These are phyloP conservation scores for Siniperca knerii DNA, from an alignment of 2,113 vertebrate species.

Conservation along the genomic window DNA sequence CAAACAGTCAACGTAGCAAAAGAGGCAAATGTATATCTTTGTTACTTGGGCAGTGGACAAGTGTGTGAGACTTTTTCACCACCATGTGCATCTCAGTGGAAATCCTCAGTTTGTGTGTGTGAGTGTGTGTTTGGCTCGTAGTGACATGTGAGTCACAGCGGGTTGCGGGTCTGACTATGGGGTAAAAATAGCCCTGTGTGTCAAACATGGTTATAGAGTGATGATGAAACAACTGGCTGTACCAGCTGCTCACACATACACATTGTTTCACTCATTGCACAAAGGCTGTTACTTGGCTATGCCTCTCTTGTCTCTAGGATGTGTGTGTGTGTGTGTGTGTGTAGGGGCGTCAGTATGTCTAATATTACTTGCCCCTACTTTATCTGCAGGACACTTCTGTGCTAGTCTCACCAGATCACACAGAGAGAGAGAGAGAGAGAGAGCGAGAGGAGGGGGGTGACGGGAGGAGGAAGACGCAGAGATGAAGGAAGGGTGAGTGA, in stretches of 20 bases:
- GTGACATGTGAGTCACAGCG: constrained; percentile 60
- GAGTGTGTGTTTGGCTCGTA: constrained; percentile 30
- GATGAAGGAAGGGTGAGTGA: constrained; percentile 50
- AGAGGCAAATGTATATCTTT: constrained; percentile 27
- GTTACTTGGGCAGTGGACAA: constrained; percentile 4
- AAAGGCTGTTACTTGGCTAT: neutral
- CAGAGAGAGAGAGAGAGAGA: neutral
- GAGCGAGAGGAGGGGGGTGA: neutral
- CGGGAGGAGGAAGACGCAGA: constrained; percentile 25
- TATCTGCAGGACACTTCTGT: constrained; percentile 63
- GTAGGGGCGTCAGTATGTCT: constrained; percentile 56
- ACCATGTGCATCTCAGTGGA: constrained; percentile 42
- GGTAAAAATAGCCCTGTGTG: constrained; percentile 71
- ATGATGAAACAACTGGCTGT: constrained; percentile 64
- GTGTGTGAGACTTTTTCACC: constrained; percentile 26
- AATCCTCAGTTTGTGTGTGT: constrained; percentile 48
- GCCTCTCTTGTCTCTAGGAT: neutral
- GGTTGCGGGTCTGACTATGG: constrained; percentile 40
- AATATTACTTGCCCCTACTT: constrained; percentile 56
- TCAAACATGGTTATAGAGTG: constrained; percentile 54
- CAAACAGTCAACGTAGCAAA: constrained; percentile 26
- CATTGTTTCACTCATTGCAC: constrained; percentile 10
- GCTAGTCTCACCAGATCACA: constrained; percentile 49
- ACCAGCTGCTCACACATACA: constrained; percentile 44
- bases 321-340: constrained; percentile 21